These are phyloP conservation scores for Listronotus oregonensis DNA, from an alignment of 1,140 invertebrate species.

Conservation along the genomic window DNA sequence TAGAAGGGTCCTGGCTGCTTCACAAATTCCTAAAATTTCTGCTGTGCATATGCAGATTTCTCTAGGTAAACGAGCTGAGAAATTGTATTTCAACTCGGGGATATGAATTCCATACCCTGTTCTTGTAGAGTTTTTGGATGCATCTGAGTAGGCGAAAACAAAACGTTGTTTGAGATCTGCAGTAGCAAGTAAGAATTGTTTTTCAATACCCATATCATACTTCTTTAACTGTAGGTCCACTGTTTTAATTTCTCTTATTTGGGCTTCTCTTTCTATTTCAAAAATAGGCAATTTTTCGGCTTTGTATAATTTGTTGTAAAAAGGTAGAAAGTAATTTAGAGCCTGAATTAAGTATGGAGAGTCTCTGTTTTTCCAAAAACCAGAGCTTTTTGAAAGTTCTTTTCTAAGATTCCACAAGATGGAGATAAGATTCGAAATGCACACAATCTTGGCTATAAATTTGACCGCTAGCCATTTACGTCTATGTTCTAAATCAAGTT, in stretches of 20 bases:
- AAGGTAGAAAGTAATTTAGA: not conserved
- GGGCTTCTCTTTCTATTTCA: not conserved
- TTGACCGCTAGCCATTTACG: slow-evolving; percentile 18
- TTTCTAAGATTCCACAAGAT: not conserved
- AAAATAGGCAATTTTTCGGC: slow-evolving; percentile 3
- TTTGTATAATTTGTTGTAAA: slow-evolving; percentile 6
- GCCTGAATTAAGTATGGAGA: slow-evolving; percentile 4
- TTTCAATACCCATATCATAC: not conserved
- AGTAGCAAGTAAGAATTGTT: not conserved
- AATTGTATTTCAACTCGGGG: too few species aligned
- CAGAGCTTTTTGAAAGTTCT: not conserved
- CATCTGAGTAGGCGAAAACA: slow-evolving; percentile 23
- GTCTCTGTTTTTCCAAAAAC: not conserved
- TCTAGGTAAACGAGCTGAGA: too few species aligned
- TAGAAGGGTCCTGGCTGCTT: too few species aligned
- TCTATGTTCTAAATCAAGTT: slow-evolving; percentile 17
- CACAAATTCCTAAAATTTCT: slow-evolving; percentile 25
- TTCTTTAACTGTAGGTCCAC: not conserved
- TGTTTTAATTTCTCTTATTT: not conserved
- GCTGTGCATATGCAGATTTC: slow-evolving; percentile 18
- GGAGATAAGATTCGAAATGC: not conserved
- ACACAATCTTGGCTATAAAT: slow-evolving; percentile 16
- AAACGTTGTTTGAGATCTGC: not conserved
- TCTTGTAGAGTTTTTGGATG: slow-evolving; percentile 14
- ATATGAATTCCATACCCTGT: too few species aligned